A percentile compares a stretch with the other conserved stretches of the same genome.
phyloP scores from a whole-genome alignment of 2,797 vertebrate species.

The Capromys pilorides region DNA sequence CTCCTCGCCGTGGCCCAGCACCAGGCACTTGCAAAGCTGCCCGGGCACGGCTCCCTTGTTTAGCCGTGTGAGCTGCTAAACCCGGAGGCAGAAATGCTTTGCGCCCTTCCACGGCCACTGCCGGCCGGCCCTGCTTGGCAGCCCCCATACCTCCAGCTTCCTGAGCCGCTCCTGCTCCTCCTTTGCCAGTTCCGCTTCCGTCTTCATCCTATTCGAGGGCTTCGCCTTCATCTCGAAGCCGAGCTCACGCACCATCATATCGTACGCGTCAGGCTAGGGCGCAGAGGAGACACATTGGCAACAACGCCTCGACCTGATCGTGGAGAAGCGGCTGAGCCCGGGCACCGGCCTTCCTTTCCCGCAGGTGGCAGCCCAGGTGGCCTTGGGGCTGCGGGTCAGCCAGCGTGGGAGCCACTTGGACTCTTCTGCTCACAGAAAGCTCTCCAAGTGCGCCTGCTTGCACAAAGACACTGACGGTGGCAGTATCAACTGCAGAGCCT shows the following conservation, averaged over 20 bases:
- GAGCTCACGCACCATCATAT: conserved; percentile 95
- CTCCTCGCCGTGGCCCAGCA: neutral
- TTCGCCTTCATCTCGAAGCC: conserved; percentile 98
- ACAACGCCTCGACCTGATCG: no score
- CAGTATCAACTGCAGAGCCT: rapidly evolving
- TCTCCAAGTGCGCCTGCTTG: neutral
- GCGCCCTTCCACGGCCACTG: neutral
- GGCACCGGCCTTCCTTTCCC: neutral
- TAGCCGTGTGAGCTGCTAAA: neutral
- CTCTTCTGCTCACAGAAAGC: neutral
- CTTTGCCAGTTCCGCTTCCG: conserved; percentile 92
- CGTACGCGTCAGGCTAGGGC: conserved; percentile 92
- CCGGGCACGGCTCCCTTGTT: neutral
- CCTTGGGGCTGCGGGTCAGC: neutral
- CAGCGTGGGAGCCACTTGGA: neutral
- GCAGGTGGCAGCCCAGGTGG: neutral
- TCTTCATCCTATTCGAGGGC: conserved; percentile 94
- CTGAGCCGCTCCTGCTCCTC: conserved; percentile 91
- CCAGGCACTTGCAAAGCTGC: neutral
- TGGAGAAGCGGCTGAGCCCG: no score
- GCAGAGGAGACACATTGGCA: neutral
- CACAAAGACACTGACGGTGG: neutral
- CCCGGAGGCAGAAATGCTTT: neutral
- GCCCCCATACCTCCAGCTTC: conserved; percentile 90
- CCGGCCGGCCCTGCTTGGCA: neutral